Conservation (phyloP, 2,888 invertebrate species). For the Cynaeus angustus region DNA sequence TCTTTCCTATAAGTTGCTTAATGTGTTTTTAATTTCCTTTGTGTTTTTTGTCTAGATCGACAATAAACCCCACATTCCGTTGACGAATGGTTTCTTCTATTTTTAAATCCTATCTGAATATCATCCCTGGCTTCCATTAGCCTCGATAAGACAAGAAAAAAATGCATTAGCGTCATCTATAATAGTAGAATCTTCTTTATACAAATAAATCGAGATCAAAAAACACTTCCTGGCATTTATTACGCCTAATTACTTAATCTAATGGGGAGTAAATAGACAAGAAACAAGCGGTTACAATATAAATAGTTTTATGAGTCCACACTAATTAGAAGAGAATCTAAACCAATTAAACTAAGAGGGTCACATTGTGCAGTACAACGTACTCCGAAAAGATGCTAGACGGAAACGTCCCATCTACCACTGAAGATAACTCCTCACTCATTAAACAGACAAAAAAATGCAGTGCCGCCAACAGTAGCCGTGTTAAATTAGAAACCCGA, state of each 20-base stretch:
- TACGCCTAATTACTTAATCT: slow-evolving; percentile 35
- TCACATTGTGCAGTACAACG: slow-evolving; percentile 6
- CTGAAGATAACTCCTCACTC: neutral
- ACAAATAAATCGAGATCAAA: slow-evolving; percentile 30
- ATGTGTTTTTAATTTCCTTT: no score
- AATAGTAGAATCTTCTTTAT: neutral
- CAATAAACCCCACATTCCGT: neutral
- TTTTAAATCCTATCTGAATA: slow-evolving; percentile 12
- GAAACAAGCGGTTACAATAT: slow-evolving; percentile 31
- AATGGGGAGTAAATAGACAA: slow-evolving; percentile 38
- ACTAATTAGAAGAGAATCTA: slow-evolving; percentile 30
- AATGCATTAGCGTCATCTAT: slow-evolving; percentile 15
- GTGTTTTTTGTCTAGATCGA: no score
- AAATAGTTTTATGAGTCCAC: slow-evolving; percentile 37
- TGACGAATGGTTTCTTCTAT: slow-evolving; percentile 14
- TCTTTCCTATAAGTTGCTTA: no score
- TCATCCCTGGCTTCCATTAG: slow-evolving; percentile 16
- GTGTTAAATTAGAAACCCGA: slow-evolving; percentile 43
- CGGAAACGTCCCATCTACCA: neutral
- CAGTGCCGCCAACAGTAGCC: slow-evolving; percentile 5
- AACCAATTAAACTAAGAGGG: slow-evolving; percentile 21
- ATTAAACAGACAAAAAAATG: slow-evolving; percentile 1
- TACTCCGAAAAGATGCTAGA: neutral
- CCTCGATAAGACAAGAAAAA: slow-evolving; percentile 28
- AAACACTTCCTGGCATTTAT: slow-evolving; percentile 40